Conservation (phyloP, 1,140 invertebrate genomes). For the Trachymyrmex cornetzi region DNA sequence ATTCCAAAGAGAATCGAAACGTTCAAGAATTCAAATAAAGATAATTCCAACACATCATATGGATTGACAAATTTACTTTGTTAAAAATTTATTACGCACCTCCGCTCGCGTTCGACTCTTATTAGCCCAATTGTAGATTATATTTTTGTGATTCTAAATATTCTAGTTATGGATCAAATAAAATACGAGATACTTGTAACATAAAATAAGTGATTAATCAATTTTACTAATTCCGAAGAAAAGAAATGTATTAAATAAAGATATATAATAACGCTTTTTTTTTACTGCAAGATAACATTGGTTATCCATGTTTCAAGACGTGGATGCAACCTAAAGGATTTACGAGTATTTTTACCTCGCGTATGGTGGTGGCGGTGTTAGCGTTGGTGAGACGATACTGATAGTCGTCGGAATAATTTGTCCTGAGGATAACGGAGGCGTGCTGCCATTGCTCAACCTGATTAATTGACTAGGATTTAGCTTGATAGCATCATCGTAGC, state of each 20-base stretch:
- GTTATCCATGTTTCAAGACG: neutral
- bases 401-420: constrained; percentile 75
- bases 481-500: constrained; percentile 92
- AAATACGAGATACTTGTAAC: neutral
- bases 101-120: too few relatives aligned
- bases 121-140: too few relatives aligned
- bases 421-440: constrained; percentile 67
- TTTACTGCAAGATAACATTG: neutral
- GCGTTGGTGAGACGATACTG: constrained; percentile 73
- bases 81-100: too few relatives aligned
- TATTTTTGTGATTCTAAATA: too few relatives aligned
- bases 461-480: constrained; percentile 88
- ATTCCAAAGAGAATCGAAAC: too few relatives aligned
- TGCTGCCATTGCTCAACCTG: constrained; percentile 76
- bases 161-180: neutral
- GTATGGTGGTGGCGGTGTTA: constrained; percentile 82
- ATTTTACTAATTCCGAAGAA: neutral
- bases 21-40: too few relatives aligned
- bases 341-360: constrained; percentile 78
- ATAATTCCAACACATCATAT: too few relatives aligned
- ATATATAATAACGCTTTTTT: constrained; percentile 1
- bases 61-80: too few relatives aligned
- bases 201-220: neutral
- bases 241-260: neutral
- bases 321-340: neutral